A percentile compares a stretch with the other conserved stretches of the same genome.
Conservation (phyloP, 2,888 invertebrate genomes). For the Dryobotodes eremita region DNA sequence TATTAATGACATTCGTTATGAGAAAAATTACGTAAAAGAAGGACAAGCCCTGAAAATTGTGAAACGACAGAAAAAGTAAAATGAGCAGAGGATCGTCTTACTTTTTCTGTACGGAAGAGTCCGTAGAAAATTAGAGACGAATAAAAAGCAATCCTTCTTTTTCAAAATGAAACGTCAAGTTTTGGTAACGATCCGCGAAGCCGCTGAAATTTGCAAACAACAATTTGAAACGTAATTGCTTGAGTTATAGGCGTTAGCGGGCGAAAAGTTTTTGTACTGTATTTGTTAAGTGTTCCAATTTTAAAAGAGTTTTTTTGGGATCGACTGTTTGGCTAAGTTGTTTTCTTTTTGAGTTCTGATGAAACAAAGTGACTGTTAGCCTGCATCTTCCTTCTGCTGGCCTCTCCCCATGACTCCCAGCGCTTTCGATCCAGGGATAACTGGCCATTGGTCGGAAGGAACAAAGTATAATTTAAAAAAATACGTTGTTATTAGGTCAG, state of each 20-base stretch:
- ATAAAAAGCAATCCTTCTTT: constrained; percentile 82
- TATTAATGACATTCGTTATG: constrained; percentile 71
- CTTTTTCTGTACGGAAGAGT: too few relatives aligned
- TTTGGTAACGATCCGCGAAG: constrained; percentile 80
- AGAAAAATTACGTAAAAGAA: constrained; percentile 65
- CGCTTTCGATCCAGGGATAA: background rate
- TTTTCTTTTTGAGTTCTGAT: background rate
- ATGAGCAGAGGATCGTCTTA: too few relatives aligned
- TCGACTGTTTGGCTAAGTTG: background rate
- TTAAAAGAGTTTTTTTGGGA: background rate
- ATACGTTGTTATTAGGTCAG: background rate
- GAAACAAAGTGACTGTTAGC: background rate
- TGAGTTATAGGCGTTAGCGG: constrained; percentile 57
- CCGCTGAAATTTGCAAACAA: constrained; percentile 74
- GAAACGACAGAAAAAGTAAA: constrained; percentile 60
- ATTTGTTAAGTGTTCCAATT: constrained; percentile 30
- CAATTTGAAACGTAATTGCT: constrained; percentile 63
- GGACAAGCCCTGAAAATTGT: constrained; percentile 49
- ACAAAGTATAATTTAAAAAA: background rate
- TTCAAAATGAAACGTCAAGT: constrained; percentile 83
- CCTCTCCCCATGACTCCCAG: background rate
- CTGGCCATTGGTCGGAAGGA: background rate
- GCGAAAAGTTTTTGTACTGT: constrained; percentile 10
- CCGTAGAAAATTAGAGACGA: constrained; percentile 76
- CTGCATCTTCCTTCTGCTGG: background rate